phyloP scores from a whole-genome alignment of 2,888 invertebrate species.

The Melinaea menophilus region DNA sequence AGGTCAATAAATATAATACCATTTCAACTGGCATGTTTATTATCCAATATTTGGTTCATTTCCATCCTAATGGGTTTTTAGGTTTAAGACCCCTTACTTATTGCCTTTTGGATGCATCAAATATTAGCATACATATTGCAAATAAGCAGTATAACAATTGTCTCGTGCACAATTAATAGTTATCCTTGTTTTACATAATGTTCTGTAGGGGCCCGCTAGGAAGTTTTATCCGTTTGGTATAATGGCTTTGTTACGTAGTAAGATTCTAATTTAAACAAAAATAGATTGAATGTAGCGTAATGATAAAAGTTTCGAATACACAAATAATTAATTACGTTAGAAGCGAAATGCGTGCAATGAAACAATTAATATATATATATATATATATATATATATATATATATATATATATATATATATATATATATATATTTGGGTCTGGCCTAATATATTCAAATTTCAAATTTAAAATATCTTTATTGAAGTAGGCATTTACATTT shows the following conservation, averaged over 20 bases:
- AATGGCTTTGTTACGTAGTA: not conserved
- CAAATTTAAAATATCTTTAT: no score
- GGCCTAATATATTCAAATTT: no score
- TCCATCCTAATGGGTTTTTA: not conserved
- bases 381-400: no score
- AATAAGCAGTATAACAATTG: constrained; percentile 48
- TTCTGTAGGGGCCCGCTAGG: constrained; percentile 29
- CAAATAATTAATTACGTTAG: no score
- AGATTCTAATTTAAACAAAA: not conserved
- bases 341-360: no score
- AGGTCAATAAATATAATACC: no score
- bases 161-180: constrained; percentile 57
- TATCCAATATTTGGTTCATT: not conserved
- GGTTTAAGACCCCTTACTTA: constrained; percentile 23
- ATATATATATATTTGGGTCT: no score
- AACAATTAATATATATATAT: no score
- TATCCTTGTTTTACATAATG: constrained; percentile 61
- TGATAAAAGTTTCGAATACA: no score
- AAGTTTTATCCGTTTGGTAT: not conserved
- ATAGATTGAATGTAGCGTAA: not conserved
- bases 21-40: no score
- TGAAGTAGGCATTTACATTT: no score
- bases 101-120: constrained; percentile 45
- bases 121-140: constrained; percentile 69
- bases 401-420: no score